Conservation (phyloP, 2,797 vertebrate genomes). For the Moxostoma hubbsi region DNA sequence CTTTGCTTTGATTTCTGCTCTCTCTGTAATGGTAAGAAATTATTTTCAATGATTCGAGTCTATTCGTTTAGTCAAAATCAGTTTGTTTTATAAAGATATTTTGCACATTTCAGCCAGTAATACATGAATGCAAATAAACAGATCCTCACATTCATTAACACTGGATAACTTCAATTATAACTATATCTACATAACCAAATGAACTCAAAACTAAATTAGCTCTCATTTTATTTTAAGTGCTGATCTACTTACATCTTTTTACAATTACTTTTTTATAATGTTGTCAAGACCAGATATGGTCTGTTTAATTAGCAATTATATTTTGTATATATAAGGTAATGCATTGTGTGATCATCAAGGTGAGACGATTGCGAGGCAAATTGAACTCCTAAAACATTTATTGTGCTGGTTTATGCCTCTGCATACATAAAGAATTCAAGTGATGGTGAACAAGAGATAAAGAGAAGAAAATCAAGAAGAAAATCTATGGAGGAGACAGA, state of each 20-base stretch:
- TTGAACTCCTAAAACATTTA: not conserved
- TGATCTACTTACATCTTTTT: slow-evolving; percentile 3
- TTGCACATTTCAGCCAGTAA: too few species aligned
- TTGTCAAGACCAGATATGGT: not conserved
- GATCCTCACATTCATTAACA: not conserved
- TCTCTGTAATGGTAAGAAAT: not conserved
- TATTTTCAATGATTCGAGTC: too few species aligned
- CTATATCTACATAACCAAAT: not conserved
- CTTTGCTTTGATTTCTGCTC: slow-evolving; percentile 24
- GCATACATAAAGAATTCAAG: not conserved
- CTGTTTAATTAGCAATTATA: not conserved
- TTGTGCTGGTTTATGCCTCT: not conserved
- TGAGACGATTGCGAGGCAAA: not conserved
- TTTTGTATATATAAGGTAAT: not conserved
- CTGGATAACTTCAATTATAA: not conserved
- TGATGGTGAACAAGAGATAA: not conserved
- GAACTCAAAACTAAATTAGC: not conserved
- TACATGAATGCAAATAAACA: not conserved
- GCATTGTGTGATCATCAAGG: not conserved
- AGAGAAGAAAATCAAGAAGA: not conserved
- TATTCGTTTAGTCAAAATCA: too few species aligned
- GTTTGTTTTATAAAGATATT: too few species aligned
- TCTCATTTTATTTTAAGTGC: not conserved
- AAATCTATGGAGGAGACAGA: not conserved
- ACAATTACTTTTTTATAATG: not conserved